Evolutionary conservation across 2,888 invertebrate genomes (phyloP).

Genomic region (Lysandra bellargus): DNA sequence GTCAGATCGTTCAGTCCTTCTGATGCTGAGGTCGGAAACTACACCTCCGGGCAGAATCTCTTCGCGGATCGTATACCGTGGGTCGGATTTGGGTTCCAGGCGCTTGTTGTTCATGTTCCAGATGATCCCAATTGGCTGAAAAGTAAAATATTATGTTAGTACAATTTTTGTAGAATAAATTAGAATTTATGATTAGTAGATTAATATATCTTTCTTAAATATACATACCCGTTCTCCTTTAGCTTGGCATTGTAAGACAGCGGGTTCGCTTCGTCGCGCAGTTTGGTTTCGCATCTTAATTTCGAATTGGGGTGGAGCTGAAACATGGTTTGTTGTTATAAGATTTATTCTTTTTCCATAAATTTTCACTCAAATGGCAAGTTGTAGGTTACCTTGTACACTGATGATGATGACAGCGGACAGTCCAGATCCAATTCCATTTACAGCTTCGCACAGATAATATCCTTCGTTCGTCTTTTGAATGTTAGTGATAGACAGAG

Average conservation of each 20-base stretch:
- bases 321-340: constrained; percentile 10
- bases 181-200: neutral
- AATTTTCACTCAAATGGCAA: neutral
- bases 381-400: constrained; percentile 87
- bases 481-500: constrained; percentile 92
- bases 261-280: constrained; percentile 93
- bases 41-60: constrained; percentile 94
- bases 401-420: constrained; percentile 96
- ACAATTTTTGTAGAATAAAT: too few species aligned
- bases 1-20: constrained; percentile 92
- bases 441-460: constrained; percentile 97
- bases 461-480: constrained; percentile 96
- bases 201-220: neutral
- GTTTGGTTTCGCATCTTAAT: constrained; percentile 95
- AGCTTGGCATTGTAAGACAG: constrained; percentile 94
- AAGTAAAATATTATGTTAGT: neutral
- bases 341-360: neutral
- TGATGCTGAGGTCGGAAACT: constrained; percentile 92
- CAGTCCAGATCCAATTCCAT: constrained; percentile 96
- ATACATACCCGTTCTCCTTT: constrained; percentile 88
- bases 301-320: constrained; percentile 95
- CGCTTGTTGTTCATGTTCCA: constrained; percentile 98
- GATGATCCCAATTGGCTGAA: constrained; percentile 91
- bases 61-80: constrained; percentile 91
- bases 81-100: constrained; percentile 93